These are phyloP conservation scores for Bursaphelenchus okinawaensis DNA, from an alignment of 2,888 invertebrate species.

Conservation along the genomic window DNA sequence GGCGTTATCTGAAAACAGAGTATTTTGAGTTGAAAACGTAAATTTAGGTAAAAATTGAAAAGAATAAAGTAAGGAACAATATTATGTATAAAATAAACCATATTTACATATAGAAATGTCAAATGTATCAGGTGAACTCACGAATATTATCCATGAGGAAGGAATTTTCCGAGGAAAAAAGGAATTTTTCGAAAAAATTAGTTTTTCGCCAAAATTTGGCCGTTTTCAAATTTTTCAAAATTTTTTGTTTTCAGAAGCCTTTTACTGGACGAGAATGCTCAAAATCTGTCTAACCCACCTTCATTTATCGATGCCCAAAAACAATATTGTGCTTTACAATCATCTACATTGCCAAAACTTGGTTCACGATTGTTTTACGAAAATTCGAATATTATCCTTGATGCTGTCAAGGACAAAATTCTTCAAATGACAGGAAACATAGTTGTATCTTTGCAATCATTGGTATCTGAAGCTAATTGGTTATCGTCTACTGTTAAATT, in stretches of 20 bases:
- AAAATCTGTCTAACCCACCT: neutral
- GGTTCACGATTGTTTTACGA: neutral
- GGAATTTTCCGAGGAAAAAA: no score
- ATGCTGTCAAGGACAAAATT: neutral
- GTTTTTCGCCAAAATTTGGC: no score
- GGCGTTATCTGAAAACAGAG: no score
- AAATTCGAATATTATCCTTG: neutral
- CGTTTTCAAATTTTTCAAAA: no score
- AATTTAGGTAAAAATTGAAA: no score
- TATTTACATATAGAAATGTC: no score
- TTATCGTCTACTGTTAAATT: neutral
- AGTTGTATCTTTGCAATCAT: neutral
- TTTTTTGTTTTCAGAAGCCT: neutral
- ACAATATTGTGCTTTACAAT: neutral
- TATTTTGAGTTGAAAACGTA: no score
- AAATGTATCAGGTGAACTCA: no score
- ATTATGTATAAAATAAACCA: no score
- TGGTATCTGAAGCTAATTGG: neutral
- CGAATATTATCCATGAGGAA: no score
- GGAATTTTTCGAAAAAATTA: no score
- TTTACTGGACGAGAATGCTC: neutral
- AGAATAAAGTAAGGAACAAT: no score
- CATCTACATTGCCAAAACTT: neutral
- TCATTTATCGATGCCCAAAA: neutral
- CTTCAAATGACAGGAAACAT: neutral